Evolutionary conservation across 2,797 vertebrate genomes (phyloP).

Genomic region (Chloroceryle inda): DNA sequence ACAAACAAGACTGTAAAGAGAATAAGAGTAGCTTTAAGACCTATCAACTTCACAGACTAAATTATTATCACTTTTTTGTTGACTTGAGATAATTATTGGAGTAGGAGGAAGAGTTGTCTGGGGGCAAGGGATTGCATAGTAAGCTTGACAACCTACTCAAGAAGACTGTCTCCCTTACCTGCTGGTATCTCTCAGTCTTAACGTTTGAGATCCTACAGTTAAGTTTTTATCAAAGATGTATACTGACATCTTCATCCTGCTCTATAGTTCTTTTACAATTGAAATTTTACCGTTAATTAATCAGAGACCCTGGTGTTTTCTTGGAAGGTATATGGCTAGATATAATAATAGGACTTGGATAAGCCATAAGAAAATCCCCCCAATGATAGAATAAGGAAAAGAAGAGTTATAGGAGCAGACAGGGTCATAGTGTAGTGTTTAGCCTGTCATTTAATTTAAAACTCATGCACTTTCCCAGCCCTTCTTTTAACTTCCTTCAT

Average conservation of each 20-base stretch:
- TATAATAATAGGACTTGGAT: not conserved
- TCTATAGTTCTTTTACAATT: not conserved
- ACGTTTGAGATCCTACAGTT: not conserved
- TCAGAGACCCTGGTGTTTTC: not conserved
- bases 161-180: not conserved
- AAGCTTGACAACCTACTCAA: not conserved
- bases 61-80: not conserved
- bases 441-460: not conserved
- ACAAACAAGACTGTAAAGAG: not conserved
- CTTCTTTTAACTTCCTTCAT: not conserved
- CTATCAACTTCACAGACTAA: not conserved
- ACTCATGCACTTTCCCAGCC: not conserved
- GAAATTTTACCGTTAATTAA: not conserved
- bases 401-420: not conserved
- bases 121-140: not conserved
- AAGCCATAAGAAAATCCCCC: not conserved
- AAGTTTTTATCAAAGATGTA: not conserved
- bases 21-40: not conserved
- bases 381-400: not conserved
- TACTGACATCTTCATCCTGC: not conserved
- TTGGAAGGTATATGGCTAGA: not conserved
- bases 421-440: not conserved
- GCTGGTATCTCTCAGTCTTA: not conserved
- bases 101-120: not conserved
- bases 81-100: not conserved